Evolutionary conservation across 1,140 invertebrate species (phyloP), one percentile per base, ranked within the genome.

Genomic region (Temnothorax longispinosus): DNA sequence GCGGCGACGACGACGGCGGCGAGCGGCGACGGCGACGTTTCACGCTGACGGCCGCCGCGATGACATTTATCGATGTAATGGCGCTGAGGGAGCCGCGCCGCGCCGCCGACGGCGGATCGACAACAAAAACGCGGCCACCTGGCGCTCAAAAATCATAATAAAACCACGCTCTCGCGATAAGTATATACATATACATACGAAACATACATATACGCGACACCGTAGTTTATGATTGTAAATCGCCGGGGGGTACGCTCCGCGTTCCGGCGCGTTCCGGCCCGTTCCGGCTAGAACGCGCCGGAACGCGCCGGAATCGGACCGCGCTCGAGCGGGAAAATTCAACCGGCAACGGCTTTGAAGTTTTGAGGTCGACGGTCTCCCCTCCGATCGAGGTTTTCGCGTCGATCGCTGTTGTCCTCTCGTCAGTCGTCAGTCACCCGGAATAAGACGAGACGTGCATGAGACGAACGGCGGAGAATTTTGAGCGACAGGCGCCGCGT

Each of bases 61-160:
- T 92, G 91, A 93, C 90, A 92, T 93, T 92, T 91, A 92, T 91
- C 88, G 91, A 80, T 88, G 91, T 92, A 93, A 93, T 93, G 92
- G 92, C 92, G 92, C 80, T 90, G 76, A 64, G 69, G 32, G n/a
- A 82, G 81, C 74, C 35, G 72, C 41, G 41, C 41, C 21, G 77
- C 85, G 35, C 65, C 78, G 69, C 76, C 85, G 85, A 76, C 64
- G 21, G 64, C 72, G 85, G 76, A 89, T 77, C 80, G 85, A 87
- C 91, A 92, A 91, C 82, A 91, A 89, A 91, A 91, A 89, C 89
- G 91, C 88, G 58, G 92, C 92, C 92, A 93, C 92, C 92, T 93
- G 92, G 92, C 86, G 92, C 92, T 92, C 91, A 89, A 92, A 93
- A 91, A 93, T 93, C 92, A 93, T 93, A 93, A 93, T 93, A 93